These are phyloP conservation scores for Megaleporinus macrocephalus DNA, from an alignment of 2,113 vertebrate species.

Conservation along the genomic window DNA sequence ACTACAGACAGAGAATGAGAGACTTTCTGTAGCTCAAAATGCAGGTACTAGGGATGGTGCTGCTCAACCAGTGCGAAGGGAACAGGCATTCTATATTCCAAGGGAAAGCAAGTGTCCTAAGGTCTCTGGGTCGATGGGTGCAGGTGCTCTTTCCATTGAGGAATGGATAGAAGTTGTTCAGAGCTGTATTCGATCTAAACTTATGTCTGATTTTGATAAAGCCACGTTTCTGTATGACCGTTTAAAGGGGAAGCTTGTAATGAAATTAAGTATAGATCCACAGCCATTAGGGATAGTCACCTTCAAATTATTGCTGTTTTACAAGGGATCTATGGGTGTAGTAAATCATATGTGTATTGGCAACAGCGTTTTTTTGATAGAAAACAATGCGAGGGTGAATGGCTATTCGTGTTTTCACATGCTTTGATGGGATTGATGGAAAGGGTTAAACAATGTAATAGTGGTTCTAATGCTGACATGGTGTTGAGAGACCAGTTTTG, in stretches of 20 bases:
- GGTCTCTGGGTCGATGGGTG: background rate
- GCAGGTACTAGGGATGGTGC: no score
- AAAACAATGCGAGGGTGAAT: no score
- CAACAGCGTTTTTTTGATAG: conserved; percentile 12
- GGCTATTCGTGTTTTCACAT: no score
- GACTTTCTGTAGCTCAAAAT: no score
- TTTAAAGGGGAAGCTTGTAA: no score
- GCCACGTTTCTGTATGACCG: background rate
- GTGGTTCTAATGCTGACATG: background rate
- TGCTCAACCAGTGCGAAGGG: no score
- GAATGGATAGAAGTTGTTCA: background rate
- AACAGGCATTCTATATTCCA: background rate
- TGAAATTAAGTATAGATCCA: conserved; percentile 7
- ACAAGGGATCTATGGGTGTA: conserved; percentile 36
- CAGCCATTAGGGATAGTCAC: background rate
- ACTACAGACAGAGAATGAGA: no score
- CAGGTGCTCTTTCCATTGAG: no score
- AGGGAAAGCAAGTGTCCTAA: background rate
- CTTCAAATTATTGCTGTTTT: conserved; percentile 18
- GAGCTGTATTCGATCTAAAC: background rate
- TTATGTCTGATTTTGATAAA: background rate
- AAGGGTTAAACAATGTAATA: no score
- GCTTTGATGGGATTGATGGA: no score
- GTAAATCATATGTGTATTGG: no score
- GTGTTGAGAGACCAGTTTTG: conserved; percentile 37